Base-by-base conservation (phyloP, 2,113 vertebrate species). In the Tamias sibiricus region DNA sequence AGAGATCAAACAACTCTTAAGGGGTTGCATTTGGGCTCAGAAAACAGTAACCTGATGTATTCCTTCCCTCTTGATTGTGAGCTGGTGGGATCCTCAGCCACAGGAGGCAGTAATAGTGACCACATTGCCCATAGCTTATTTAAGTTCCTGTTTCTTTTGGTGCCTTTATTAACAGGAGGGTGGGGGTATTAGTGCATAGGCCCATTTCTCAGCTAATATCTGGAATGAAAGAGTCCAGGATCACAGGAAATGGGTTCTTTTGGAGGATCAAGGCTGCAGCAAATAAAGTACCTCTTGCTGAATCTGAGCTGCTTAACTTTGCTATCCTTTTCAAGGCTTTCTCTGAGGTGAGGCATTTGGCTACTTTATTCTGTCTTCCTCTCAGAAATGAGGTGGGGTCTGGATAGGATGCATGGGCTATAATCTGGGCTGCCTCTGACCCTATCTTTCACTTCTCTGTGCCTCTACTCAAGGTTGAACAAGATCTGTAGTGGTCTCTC, bases 401-500 rank as follows among this genome's bases (percentile, higher is more conserved):
- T 96, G 92, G 52, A 24, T 79, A 77, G 94, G 76, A 77, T 79
- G 81, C 22, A 20, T 24, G 54, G 74, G 54, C 87, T 74, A 0
- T 87, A 20, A 79, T 81, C 76, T 17, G 30, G 54, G 76, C 81
- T 85, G 35, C 87, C 44, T 95, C 95, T 98, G 94, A 98, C 90
- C 86, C 74, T 96, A 59, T 93, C 81, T 98, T 95, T 89, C 6
- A 92, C 69, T 96, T 94, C 22, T 91, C 80, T 98, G 91, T 98
- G 95, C 97, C 95, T 97, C 98, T 98, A 75, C 96, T 96, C 75
- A 98, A 99, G 99, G 99, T 98, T 99, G 98, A 99, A 99, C 98
- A 99, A 99, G 98, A 99, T 99, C 97, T 99, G 99, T 98, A 99
- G 99, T 93, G 99, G 99, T 97, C 98, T 99, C 59, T 98, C 99